Conservation (phyloP, 2,797 vertebrate genomes). For the Cryptoblepharus egeriae region DNA sequence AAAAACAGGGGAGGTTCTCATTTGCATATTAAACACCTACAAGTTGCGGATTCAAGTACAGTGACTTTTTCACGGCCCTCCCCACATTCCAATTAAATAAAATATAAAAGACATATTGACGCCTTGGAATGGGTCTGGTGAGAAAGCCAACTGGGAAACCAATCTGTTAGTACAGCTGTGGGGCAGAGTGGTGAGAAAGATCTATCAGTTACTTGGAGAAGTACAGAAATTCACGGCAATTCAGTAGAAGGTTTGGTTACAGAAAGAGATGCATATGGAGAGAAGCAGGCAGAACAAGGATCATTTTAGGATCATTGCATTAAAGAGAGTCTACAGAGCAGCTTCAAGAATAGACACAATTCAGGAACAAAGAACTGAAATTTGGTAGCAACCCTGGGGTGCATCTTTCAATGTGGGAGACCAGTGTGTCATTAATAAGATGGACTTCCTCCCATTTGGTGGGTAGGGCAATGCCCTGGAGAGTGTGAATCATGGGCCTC, state of each 20-base stretch:
- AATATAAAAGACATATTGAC: neutral
- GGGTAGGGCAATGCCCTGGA: too few species aligned
- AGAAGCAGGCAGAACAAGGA: neutral
- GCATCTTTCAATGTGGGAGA: too few species aligned
- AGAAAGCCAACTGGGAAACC: constrained; percentile 2
- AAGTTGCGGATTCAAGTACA: neutral
- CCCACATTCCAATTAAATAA: neutral
- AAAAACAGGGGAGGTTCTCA: neutral
- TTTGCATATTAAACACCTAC: neutral
- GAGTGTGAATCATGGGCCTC: too few species aligned
- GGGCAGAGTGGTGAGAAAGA: neutral
- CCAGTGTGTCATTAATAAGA: too few species aligned
- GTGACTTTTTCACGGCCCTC: neutral
- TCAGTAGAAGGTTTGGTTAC: too few species aligned
- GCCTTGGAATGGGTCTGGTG: neutral
- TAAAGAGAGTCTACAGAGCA: neutral
- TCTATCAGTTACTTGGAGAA: neutral
- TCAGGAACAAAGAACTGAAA: too few species aligned
- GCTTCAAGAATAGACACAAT: too few species aligned
- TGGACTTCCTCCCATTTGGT: too few species aligned
- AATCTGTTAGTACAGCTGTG: constrained; percentile 1
- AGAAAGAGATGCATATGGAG: too few species aligned
- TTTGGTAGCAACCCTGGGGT: too few species aligned
- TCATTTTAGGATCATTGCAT: neutral
- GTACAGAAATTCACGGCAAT: neutral